Conservation (phyloP, 2,797 vertebrate species). For the Champsocephalus esox region DNA sequence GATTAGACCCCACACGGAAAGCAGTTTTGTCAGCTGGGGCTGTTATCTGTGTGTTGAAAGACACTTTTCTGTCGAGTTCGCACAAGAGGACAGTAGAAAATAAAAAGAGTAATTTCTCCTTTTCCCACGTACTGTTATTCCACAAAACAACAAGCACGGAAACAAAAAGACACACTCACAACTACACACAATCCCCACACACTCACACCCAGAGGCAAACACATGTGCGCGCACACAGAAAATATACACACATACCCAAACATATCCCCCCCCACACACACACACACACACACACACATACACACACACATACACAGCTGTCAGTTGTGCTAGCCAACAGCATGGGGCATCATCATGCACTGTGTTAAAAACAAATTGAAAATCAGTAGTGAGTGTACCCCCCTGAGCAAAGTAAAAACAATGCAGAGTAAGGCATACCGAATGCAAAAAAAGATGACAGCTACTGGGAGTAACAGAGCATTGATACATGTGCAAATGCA, state of each 20-base stretch:
- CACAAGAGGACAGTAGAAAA: slow-evolving; percentile 60
- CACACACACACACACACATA: slow-evolving; percentile 23
- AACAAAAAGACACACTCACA: slow-evolving; percentile 15
- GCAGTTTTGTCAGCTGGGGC: slow-evolving; percentile 75
- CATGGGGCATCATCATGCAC: slow-evolving; percentile 69
- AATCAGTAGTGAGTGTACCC: slow-evolving; percentile 75
- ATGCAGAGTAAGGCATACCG: slow-evolving; percentile 61
- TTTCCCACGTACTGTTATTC: slow-evolving; percentile 39
- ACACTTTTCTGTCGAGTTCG: slow-evolving; percentile 70
- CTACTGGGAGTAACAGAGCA: slow-evolving; percentile 57
- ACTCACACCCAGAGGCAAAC: slow-evolving; percentile 42
- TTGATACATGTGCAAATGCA: slow-evolving; percentile 28
- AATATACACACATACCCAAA: slow-evolving; percentile 34
- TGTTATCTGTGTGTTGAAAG: slow-evolving; percentile 74
- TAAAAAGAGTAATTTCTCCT: slow-evolving; percentile 54
- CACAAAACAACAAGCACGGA: slow-evolving; percentile 50
- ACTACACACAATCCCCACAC: slow-evolving; percentile 17
- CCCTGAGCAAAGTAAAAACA: slow-evolving; percentile 66
- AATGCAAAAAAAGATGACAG: slow-evolving; percentile 52
- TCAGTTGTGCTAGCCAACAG: slow-evolving; percentile 55
- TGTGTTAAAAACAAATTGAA: slow-evolving; percentile 80
- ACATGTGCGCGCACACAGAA: slow-evolving; percentile 19
- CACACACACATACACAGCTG: slow-evolving; percentile 44
- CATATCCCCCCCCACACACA: not conserved
- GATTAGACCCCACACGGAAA: slow-evolving; percentile 79